A percentile compares a stretch with the other conserved stretches of the same genome.
These are phyloP conservation scores for Pseudomyrmex gracilis DNA, from an alignment of 1,140 invertebrate genomes.

Conservation along the genomic window DNA sequence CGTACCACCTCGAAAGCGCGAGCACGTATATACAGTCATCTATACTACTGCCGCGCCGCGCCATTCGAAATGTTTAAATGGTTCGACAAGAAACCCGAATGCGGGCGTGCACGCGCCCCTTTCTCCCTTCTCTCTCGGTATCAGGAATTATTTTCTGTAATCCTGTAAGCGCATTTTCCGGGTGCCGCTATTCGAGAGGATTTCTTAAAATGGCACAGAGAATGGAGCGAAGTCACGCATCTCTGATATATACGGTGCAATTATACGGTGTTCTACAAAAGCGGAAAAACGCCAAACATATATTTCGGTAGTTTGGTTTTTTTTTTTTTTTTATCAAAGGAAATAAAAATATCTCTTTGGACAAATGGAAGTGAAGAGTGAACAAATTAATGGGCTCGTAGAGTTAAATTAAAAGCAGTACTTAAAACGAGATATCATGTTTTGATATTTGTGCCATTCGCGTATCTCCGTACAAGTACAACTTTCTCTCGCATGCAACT, in stretches of 20 bases:
- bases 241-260: not conserved
- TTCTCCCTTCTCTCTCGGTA: not conserved
- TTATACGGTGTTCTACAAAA: constrained; percentile 1
- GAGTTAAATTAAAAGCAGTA: not conserved
- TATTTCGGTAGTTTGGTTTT: not conserved
- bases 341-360: not conserved
- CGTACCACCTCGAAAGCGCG: constrained; percentile 51
- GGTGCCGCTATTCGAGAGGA: not conserved
- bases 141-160: constrained; percentile 37
- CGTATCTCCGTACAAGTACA: not conserved
- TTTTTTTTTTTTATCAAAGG: not conserved
- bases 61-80: constrained; percentile 75
- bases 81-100: constrained; percentile 53
- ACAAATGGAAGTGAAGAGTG: not conserved
- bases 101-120: not conserved
- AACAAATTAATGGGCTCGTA: not conserved
- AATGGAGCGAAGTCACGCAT: constrained; percentile 15
- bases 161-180: constrained; percentile 29
- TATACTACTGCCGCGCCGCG: constrained; percentile 35
- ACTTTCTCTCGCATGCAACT: not conserved
- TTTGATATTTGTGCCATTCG: not conserved
- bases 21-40: constrained; percentile 33
- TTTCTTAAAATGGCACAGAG: not conserved
- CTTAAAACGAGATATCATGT: constrained; percentile 10
- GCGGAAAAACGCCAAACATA: not conserved